phyloP scores from a whole-genome alignment of 2,113 vertebrate species.

The Rana temporaria region DNA sequence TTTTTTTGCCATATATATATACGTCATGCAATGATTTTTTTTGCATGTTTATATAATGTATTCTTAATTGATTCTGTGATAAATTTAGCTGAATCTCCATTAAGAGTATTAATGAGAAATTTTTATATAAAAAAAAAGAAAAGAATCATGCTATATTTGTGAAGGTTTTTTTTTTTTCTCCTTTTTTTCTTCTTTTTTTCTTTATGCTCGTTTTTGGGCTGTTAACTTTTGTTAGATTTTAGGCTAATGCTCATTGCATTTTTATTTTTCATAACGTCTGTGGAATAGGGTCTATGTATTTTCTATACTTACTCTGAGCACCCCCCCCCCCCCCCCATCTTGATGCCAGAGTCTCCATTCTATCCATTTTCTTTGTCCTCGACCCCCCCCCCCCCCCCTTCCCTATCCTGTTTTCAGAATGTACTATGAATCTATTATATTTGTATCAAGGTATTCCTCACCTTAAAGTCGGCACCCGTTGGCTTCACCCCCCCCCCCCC shows the following conservation, averaged over 20 bases:
- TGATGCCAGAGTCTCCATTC: neutral
- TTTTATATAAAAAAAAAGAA: conserved; percentile 58
- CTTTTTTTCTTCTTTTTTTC: neutral
- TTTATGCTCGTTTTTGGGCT: conserved; percentile 59
- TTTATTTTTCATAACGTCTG: conserved; percentile 13
- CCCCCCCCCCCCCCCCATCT: neutral
- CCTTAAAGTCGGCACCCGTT: neutral
- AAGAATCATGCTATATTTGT: conserved; percentile 75
- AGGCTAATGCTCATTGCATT: neutral
- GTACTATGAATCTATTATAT: conserved; percentile 2
- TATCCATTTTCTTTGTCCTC: neutral
- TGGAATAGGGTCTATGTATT: conserved; percentile 6
- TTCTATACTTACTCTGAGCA: neutral
- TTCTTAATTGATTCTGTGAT: conserved; percentile 71
- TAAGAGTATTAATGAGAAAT: conserved; percentile 64
- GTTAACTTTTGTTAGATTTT: conserved; percentile 27
- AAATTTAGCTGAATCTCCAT: conserved; percentile 70
- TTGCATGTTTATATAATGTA: conserved; percentile 75
- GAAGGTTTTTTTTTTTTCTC: conserved; percentile 44
- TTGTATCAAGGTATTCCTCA: conserved; percentile 1
- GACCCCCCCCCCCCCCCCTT: no score
- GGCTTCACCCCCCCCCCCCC: no score
- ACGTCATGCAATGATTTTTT: conserved; percentile 80
- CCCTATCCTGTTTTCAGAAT: neutral
- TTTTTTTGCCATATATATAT: conserved; percentile 34